Evolutionary conservation across 1,140 invertebrate genomes (phyloP), one percentile per base, ranked within the genome.

Genomic region (Drosophila guanche): DNA sequence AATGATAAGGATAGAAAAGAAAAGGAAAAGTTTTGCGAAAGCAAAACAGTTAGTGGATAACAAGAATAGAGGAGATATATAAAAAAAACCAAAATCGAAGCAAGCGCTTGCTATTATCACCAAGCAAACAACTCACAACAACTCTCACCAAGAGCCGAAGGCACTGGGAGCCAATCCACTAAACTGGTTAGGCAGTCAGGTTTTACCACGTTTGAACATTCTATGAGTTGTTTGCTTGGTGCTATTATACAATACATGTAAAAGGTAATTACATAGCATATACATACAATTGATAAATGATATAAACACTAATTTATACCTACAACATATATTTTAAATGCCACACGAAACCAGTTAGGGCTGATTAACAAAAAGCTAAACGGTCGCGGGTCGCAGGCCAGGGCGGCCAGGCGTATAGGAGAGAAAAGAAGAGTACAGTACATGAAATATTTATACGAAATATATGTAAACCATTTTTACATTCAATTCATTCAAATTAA

Each of bases 401-500:
- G 5, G 6, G 51, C 51, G 43, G 16, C 42, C 52, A 27, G 50
- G 20, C 33, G 59, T 10, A 54, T 60, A 51, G 46, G 55, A 57
- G 29, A 56, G 43, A 56, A 33, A 16, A 25, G 65, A 67, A 29
- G 47, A 63, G 46, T 53, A 47, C 62, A 66, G 51, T 66, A 69
- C 25, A 69, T 67, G 65, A 62, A 48, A 58, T 58, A 70, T 58
- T 42, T 47, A 74, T 70, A 68, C 51, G 58, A 58, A 55, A 63
- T 58, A 83, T 79, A 80, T 85, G 81, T 85, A 77, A 80, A 88
- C 83, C 77, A 88, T 81, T 86, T 77, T 86, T 86, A 86, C 81
- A 86, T 86, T 86, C 68, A 81, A 85, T 85, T 88, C 83, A 85
- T 88, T 85, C 83, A 88, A 86, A 81, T 74, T 88, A 86, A 86